Evolutionary conservation across 2,888 invertebrate species (phyloP).

Genomic region (Drosophila stalkeri): DNA sequence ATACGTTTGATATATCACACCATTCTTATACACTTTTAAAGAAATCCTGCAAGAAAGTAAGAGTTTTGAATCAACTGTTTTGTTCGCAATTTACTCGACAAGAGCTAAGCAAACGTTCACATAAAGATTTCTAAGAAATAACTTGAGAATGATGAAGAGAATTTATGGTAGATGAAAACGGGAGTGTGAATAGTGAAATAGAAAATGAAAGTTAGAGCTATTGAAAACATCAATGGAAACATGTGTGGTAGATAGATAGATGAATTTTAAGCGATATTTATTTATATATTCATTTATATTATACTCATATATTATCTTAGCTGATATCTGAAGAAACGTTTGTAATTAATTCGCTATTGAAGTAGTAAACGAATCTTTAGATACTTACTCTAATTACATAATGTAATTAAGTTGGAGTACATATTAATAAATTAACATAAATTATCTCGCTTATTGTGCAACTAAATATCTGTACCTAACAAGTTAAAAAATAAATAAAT

Average conservation of each 20-base stretch:
- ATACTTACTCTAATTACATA: too few species aligned
- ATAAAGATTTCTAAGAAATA: neutral
- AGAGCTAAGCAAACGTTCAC: neutral
- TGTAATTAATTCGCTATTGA: too few species aligned
- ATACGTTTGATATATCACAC: slow-evolving; percentile 23
- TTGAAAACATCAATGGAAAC: neutral
- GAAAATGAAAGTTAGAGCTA: neutral
- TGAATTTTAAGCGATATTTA: too few species aligned
- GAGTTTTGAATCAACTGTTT: neutral
- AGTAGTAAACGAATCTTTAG: too few species aligned
- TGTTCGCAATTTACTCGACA: neutral
- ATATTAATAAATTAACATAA: too few species aligned
- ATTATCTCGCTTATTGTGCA: too few species aligned
- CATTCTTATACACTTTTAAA: slow-evolving; percentile 24
- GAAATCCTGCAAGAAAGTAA: neutral
- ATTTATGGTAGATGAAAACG: neutral
- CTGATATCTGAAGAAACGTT: too few species aligned
- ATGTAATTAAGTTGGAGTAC: too few species aligned
- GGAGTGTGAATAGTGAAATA: neutral
- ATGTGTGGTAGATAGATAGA: neutral
- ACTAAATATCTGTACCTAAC: too few species aligned
- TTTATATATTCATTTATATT: too few species aligned
- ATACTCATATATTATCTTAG: too few species aligned
- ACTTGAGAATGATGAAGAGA: neutral
- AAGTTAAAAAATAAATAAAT: too few species aligned